Base-by-base conservation (phyloP, 2,797 vertebrate species). In the Enteromius argenteus region DNA sequence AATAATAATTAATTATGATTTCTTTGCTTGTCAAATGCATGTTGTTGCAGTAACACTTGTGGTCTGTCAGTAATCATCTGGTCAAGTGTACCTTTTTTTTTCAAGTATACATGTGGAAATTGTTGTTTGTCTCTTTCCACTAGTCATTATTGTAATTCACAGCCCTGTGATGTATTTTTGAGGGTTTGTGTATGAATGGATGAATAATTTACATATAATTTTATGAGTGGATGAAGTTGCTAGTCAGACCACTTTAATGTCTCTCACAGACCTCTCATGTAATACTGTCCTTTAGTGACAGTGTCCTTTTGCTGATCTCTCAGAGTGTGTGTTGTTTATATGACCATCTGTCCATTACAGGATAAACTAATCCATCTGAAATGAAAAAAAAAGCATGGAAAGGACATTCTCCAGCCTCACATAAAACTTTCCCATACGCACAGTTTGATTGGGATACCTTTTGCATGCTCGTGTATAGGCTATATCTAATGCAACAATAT, bases 281-380 rank as follows among this genome's bases (percentile, higher is more conserved):
- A 37, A 58, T 39, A 58, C 66, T 51, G 69, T 64, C 30, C 42
- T 46, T 72, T 73, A 80, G 64, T 51, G 64, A n/a, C 14, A 5
- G 46, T 27, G 46, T 17, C 27, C n/a, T 49, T 80, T 11, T 42
- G 79, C 32, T 53, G 62, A 69, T 66, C 60, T 79, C 27, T 79
- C 23, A 7, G 46, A 53, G 66, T 58, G n/a, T 27, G 35, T 30
- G 67, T 72, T 69, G 49, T 77, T 84, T 77, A 75, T 66, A 69
- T 58, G 37, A 60, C 73, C 81, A 84, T 84, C 81, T 84, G 81
- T 84, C 81, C 64, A 77, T 83, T 69, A 77, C 27, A 69, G 81
- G 81, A 69, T 84, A 69, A 84, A 84, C 73, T 44, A 84, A 84
- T 84, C 81, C 81, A 76, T 77, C 46, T 77, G 37, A 68, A 76